Evolutionary conservation across 37 sponge, comb jelly and placozoan species (phyloP).

Genomic region (Bolinopsis microptera): DNA sequence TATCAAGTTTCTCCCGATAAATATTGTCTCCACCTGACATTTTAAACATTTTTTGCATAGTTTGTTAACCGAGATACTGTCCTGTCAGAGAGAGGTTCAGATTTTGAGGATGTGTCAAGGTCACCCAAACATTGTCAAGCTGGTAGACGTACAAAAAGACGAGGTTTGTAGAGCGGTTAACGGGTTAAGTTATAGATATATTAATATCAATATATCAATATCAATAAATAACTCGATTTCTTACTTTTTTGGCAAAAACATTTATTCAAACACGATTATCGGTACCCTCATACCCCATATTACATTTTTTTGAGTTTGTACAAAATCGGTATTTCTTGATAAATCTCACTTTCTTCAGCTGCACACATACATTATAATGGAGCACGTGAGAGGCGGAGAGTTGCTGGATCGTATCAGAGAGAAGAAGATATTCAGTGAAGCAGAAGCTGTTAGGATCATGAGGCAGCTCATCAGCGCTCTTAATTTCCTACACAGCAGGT

Average conservation of each 20-base stretch:
- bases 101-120: conserved; percentile 87
- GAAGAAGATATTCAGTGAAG: conserved; percentile 82
- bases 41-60: no score
- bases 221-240: no score
- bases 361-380: conserved; percentile 92
- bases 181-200: no score
- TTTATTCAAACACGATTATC: no score
- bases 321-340: no score
- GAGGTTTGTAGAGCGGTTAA: conserved; percentile 70
- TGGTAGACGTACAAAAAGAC: conserved; percentile 83
- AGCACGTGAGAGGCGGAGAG: conserved; percentile 86
- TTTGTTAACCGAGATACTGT: no score
- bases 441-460: conserved; percentile 81
- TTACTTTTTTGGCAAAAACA: no score
- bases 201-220: no score
- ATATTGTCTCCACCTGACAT: no score
- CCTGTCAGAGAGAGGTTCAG: conserved; percentile 72
- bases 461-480: conserved; percentile 86
- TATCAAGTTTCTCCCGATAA: no score
- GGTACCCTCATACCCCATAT: no score
- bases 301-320: no score
- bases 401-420: conserved; percentile 77
- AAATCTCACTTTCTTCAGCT: conserved; percentile 71
- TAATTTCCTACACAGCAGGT: conserved; percentile 81
- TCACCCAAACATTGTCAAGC: conserved; percentile 81